Evolutionary conservation across 2,797 vertebrate genomes (phyloP).

Genomic region (Danio choprae): DNA sequence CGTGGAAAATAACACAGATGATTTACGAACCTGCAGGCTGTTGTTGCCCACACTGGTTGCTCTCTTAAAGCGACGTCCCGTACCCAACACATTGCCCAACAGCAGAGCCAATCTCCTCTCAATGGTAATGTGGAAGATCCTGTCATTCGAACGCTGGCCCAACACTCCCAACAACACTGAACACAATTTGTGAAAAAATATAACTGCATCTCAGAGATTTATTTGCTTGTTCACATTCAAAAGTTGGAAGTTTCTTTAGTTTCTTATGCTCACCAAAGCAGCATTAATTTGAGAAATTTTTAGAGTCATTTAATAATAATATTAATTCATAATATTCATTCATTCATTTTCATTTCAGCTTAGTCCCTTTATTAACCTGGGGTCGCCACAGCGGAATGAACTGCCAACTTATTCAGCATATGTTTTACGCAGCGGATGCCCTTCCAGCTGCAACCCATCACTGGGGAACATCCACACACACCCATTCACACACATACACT

Average conservation of each 20-base stretch:
- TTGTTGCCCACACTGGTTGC: conserved; percentile 88
- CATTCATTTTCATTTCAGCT: too few species aligned
- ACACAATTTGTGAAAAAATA: not conserved
- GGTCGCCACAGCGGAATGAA: too few species aligned
- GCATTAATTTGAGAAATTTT: too few species aligned
- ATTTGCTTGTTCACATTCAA: not conserved
- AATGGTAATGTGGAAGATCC: conserved; percentile 91
- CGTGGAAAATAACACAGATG: conserved; percentile 10
- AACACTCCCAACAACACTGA: conserved; percentile 91
- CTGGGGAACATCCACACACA: too few species aligned
- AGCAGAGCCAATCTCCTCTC: conserved; percentile 91
- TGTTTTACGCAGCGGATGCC: too few species aligned
- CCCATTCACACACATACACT: too few species aligned
- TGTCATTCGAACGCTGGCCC: conserved; percentile 84
- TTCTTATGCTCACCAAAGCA: not conserved
- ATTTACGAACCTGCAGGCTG: conserved; percentile 84
- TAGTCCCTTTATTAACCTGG: too few species aligned
- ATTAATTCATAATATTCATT: too few species aligned
- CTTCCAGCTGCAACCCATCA: too few species aligned
- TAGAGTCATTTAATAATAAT: too few species aligned
- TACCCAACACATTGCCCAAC: conserved; percentile 84
- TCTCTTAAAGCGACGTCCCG: conserved; percentile 84
- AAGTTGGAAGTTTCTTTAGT: not conserved
- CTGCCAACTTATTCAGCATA: too few species aligned
- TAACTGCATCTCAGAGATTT: not conserved